Evolutionary conservation across 1,140 invertebrate genomes (phyloP), one percentile per base, ranked within the genome.

Genomic region (Arctopsyche grandis): DNA sequence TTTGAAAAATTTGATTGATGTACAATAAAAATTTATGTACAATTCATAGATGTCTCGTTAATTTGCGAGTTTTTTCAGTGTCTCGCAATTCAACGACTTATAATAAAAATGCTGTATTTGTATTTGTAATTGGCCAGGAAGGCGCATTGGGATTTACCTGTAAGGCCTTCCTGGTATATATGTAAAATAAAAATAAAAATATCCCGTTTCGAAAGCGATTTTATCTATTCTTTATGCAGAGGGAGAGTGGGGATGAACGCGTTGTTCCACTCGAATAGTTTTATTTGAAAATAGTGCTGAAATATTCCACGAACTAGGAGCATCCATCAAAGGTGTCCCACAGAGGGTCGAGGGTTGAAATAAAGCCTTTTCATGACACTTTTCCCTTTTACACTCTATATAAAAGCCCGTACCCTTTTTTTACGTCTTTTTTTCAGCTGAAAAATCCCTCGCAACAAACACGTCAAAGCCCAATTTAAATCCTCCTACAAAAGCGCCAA

Each of bases 271-370:
- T 74, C 48, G 71, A 56, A 46, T 56, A 56, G 46, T 74, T 74
- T 74, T 56, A 74, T 74, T 56, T 56, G 71, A 74, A 21, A 74
- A 74, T 74, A 74, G 71, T 74, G 22, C 66, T 77, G 77, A 79
- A 76, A 77, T 77, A 81, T 79, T 79, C 52, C 48, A 63, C 52
- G 73, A 74, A 63, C 66, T 70, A 24, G 58, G 46, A 44, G 78
- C 74, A 81, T 81, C 78, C 80, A 81, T 81, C 80, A 81, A 66
- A 81, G 60, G 73, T 69, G 52, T 46, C 74, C 80, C 80, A 78
- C 76, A 5, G 48, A 46, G 60, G 70, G 76, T 71, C 24, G 74
- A 48, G 29, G 52, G 19, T 74, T 74, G 71, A 74, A 74, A 74
- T 74, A 74, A 74, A 74, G 24, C 71, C 71, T 56, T 74, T 48